Evolutionary conservation across 2,113 vertebrate species (phyloP).

Genomic region (Osmerus mordax): DNA sequence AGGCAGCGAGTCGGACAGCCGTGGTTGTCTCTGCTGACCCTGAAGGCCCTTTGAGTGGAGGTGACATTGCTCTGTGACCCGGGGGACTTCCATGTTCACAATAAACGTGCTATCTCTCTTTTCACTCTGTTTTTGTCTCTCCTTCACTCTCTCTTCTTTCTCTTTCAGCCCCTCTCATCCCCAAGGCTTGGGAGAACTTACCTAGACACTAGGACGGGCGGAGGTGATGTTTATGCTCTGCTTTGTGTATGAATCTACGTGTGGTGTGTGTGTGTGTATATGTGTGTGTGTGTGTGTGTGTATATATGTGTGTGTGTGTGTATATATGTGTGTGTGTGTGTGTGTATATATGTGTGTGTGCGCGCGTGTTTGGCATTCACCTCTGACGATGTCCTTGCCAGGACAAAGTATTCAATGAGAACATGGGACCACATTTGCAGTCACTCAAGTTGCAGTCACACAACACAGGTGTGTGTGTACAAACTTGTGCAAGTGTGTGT

Average conservation of each 20-base stretch:
- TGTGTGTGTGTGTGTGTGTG: neutral
- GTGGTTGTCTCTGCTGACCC: slow-evolving; percentile 32
- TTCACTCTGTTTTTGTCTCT: neutral
- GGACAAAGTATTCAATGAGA: no score
- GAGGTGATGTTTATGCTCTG: slow-evolving; percentile 15
- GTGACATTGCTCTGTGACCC: slow-evolving; percentile 60
- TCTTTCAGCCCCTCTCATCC: slow-evolving; percentile 1
- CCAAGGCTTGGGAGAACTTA: neutral
- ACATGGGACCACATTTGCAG: no score
- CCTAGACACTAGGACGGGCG: slow-evolving; percentile 42
- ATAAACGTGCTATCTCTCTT: slow-evolving; percentile 43
- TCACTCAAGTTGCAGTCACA: no score
- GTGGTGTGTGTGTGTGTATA: slow-evolving; percentile 17
- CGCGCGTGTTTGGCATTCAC: neutral
- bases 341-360: no score
- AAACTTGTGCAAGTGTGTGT: no score
- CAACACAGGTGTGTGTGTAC: no score
- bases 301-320: no score
- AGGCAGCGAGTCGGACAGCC: slow-evolving; percentile 18
- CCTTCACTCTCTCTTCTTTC: neutral
- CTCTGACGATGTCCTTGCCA: no score
- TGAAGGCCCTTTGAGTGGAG: slow-evolving; percentile 31
- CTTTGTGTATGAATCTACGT: slow-evolving; percentile 6
- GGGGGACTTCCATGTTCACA: slow-evolving; percentile 44
- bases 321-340: no score